Evolutionary conservation across 2,888 invertebrate species (phyloP).

Genomic region (Apamea anceps): DNA sequence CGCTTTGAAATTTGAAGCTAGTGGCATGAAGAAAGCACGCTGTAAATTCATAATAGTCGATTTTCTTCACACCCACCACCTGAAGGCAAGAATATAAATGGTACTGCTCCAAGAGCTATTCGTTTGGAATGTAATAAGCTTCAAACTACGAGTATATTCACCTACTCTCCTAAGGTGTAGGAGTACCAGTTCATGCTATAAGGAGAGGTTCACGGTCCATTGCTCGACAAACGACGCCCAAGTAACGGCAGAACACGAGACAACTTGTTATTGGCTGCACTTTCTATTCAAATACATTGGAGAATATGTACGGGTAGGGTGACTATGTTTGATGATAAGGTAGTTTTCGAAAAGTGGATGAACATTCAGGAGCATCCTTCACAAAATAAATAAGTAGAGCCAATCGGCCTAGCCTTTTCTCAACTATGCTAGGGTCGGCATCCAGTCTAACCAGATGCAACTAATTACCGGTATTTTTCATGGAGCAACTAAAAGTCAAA

Average conservation of each 20-base stretch:
- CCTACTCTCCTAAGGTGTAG: slow-evolving; percentile 9
- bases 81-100: not conserved
- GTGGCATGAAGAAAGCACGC: not conserved
- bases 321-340: not conserved
- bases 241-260: slow-evolving; percentile 51
- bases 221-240: slow-evolving; percentile 36
- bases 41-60: not conserved
- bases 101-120: not conserved
- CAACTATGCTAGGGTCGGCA: too few relatives aligned
- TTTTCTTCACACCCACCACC: not conserved
- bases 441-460: too few relatives aligned
- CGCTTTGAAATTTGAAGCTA: not conserved
- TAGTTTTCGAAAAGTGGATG: not conserved
- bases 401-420: too few relatives aligned
- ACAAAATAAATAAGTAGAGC: not conserved
- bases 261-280: slow-evolving; percentile 70
- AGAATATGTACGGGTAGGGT: slow-evolving; percentile 53
- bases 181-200: not conserved
- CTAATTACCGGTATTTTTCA: too few relatives aligned
- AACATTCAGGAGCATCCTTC: not conserved
- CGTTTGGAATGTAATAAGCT: slow-evolving; percentile 5
- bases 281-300: slow-evolving; percentile 71
- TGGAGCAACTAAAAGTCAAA: too few relatives aligned
- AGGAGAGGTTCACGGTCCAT: slow-evolving; percentile 23
- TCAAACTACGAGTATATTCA: slow-evolving; percentile 8